phyloP scores from a whole-genome alignment of 2,888 invertebrate genomes.

The Phaonia tiefii region DNA sequence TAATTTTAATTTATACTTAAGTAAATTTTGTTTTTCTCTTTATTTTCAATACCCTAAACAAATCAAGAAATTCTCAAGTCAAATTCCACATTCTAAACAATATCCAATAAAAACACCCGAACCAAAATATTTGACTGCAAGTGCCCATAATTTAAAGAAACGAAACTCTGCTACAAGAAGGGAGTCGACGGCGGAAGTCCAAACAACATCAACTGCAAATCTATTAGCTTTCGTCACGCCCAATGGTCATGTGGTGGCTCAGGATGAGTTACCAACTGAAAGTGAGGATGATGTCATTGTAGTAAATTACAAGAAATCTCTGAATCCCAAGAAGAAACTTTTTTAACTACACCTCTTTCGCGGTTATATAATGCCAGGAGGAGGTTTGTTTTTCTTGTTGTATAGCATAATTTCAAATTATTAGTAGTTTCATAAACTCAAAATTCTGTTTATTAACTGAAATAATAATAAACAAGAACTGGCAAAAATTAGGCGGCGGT shows the following conservation, averaged over 20 bases:
- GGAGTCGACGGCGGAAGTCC: too few species aligned
- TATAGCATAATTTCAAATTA: too few species aligned
- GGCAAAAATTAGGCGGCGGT: too few species aligned
- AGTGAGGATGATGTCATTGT: slow-evolving; percentile 22
- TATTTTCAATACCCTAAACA: not conserved
- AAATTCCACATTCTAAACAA: not conserved
- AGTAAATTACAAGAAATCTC: slow-evolving; percentile 30
- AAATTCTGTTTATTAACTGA: too few species aligned
- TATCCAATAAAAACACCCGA: not conserved
- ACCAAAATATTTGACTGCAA: slow-evolving; percentile 18
- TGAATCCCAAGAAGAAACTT: slow-evolving; percentile 51
- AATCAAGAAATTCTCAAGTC: slow-evolving; percentile 36
- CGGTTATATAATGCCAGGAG: too few species aligned
- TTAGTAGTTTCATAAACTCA: too few species aligned
- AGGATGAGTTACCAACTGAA: slow-evolving; percentile 47
- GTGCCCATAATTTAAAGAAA: slow-evolving; percentile 11
- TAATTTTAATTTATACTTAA: slow-evolving; percentile 42
- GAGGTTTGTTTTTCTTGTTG: too few species aligned
- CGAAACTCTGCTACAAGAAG: too few species aligned
- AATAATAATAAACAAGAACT: too few species aligned
- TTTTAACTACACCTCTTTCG: too few species aligned
- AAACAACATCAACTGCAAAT: not conserved
- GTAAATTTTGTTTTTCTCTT: not conserved
- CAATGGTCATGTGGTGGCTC: slow-evolving; percentile 58
- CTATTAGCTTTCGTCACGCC: slow-evolving; percentile 48